Base-by-base conservation (phyloP, 2,888 invertebrate genomes). In the Meteorus cinctellus region DNA sequence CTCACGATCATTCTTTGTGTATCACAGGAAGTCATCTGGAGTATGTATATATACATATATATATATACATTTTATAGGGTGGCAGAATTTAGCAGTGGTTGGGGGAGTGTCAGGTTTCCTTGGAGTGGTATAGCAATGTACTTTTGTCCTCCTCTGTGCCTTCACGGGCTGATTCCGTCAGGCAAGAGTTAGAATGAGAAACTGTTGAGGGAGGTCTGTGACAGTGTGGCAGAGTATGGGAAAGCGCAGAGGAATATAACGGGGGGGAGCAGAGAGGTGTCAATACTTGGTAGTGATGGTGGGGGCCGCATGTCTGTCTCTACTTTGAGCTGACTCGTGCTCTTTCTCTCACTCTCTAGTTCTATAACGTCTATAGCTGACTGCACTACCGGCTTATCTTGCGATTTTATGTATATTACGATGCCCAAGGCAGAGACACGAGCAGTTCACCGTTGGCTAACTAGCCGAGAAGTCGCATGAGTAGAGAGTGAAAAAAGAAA, bases 351-450 rank as follows among this genome's bases (percentile, higher is more conserved):
- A 41, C 36, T 24, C 66, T 66, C 41, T 19, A 14, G 41, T 41
- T 41, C 66, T 41, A 14, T 29, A 31, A 16, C 8, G 8, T 51
- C 27, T 29, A 27, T 69, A 31, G 60, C 71, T 59, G 68, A 48
- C 73, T 78, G 75, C 74, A 77, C 76, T 70, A 65, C 78, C 80
- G 82, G 85, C 85, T 86, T 87, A 87, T 87, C 87, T 86, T 82
- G 79, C 67, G 84, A 84, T 83, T 85, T 84, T 83, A 86, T 85
- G 87, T 87, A 87, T 87, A 87, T 87, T 87, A 88, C 86, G 85
- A 84, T 83, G 84, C 82, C 82, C 81, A 80, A 84, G 82, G 81
- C 83, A 83, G 83, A 81, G 85, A 84, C 81, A 81, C 85, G 84
- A 86, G 81, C 87, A 88, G 88, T 88, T 86, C 83, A 83, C 81